These are phyloP conservation scores for Syndactyla subalaris DNA, from an alignment of 2,797 vertebrate genomes.

Conservation along the genomic window DNA sequence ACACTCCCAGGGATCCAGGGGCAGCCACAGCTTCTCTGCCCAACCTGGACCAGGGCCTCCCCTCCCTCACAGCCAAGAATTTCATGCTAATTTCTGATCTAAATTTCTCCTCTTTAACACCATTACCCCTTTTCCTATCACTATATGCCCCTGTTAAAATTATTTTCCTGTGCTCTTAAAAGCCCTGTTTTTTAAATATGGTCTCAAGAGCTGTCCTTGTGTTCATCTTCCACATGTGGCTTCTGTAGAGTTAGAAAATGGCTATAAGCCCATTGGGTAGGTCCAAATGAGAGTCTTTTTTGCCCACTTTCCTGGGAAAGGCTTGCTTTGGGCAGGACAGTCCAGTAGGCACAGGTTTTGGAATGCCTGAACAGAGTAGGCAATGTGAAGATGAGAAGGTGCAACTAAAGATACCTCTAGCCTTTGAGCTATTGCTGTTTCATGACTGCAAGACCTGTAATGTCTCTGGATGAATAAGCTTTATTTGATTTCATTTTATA, in stretches of 20 bases:
- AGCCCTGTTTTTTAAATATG: background rate
- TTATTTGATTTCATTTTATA: slow-evolving; percentile 1
- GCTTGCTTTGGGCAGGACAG: background rate
- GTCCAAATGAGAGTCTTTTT: background rate
- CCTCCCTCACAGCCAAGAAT: background rate
- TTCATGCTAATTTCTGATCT: background rate
- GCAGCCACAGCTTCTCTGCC: background rate
- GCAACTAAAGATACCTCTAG: background rate
- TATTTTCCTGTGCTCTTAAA: background rate
- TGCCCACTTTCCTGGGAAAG: background rate
- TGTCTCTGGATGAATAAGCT: background rate
- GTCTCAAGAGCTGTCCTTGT: background rate
- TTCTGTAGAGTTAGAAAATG: background rate
- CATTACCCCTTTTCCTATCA: accelerated
- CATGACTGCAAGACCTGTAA: background rate
- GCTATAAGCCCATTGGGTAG: accelerated
- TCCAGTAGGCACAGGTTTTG: background rate
- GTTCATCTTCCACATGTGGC: background rate
- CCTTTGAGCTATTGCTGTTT: background rate
- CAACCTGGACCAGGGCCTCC: accelerated
- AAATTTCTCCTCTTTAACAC: background rate
- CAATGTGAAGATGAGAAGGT: background rate
- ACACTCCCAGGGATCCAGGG: background rate
- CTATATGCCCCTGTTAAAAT: background rate
- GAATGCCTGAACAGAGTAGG: background rate